Evolutionary conservation across 1,140 invertebrate genomes (phyloP), one percentile per base, ranked within the genome.

Genomic region (Scaptomyza montana): DNA sequence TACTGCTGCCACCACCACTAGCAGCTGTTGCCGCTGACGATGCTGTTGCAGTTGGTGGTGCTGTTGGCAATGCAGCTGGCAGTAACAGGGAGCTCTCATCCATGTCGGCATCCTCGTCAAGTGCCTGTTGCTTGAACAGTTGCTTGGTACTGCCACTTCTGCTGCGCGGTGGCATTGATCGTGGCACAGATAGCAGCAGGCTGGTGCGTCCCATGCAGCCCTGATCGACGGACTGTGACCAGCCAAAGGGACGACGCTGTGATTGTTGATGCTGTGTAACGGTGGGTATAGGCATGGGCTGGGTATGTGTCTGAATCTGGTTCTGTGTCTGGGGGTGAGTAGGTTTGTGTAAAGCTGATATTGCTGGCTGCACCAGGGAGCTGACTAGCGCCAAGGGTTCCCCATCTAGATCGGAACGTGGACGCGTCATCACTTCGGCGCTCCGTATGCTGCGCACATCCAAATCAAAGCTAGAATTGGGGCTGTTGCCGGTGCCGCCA

Each of bases 141-240:
- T 92, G 91, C 64, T 91, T 91, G 33, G 90, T 91, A 71, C 91
- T 92, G 63, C 91, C 91, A 61, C 91, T 92, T 55, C 91, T 90
- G 56, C 90, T 92, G 25, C 91, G 74, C 49, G 91, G 89, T 51
- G 91, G 90, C 90, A 92, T 91, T 47, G 78, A 77, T 21, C 91
- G 79, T 36, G 91, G 91, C 61, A 92, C 90, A 2, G 90, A 90
- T 1, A 92, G 63, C 16, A 92, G 66, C 4, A 91, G 69, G 46
- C 80, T 90, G 73, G 73, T 89, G 13, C 85, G 57, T 41, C 55
- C 53, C 12, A 85, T 28, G 51, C 82, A 81, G 19, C 77, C 80
- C 55, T 91, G 90, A 39, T 92, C 90, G 46, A 89, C 90, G 9
- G 90, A 92, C 60, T 90, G 71, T 2, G 90, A 92, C 76, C 90